A percentile compares a stretch with the other conserved stretches of the same genome.
phyloP scores from a whole-genome alignment of 2,797 vertebrate genomes.

The Propithecus deckenii region DNA sequence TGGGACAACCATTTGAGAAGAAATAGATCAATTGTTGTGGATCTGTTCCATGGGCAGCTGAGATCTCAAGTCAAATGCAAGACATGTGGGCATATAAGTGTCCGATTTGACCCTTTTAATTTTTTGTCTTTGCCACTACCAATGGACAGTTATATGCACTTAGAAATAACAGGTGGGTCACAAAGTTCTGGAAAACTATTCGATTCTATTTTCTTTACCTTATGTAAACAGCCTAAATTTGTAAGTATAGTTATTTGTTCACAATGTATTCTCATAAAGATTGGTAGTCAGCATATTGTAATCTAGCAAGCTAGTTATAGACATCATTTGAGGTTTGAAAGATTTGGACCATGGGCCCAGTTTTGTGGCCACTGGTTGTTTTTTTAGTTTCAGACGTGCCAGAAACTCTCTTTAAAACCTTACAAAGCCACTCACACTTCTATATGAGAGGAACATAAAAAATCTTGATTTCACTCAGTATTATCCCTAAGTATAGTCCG shows the following conservation, averaged over 20 bases:
- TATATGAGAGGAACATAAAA: background rate
- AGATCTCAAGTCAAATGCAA: constrained; percentile 99
- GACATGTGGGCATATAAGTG: constrained; percentile 98
- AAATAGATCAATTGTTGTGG: constrained; percentile 98
- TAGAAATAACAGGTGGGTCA: constrained; percentile 96
- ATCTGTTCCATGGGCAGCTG: constrained; percentile 98
- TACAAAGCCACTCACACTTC: background rate
- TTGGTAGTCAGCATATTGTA: constrained; percentile 19
- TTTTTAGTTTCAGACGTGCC: constrained; percentile 25
- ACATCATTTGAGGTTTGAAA: constrained; percentile 36
- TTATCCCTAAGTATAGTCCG: background rate
- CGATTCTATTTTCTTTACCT: constrained; percentile 42
- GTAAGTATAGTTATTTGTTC: constrained; percentile 11
- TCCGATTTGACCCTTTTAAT: constrained; percentile 99
- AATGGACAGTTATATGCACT: constrained; percentile 99
- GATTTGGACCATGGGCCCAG: background rate
- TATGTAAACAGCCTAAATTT: constrained; percentile 38
- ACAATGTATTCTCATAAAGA: background rate
- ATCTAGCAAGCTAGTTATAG: constrained; percentile 1
- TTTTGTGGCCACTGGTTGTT: constrained; percentile 9
- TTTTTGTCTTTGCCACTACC: constrained; percentile 98
- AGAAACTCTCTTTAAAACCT: constrained; percentile 28
- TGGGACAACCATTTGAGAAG: constrained; percentile 99
- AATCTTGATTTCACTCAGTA: background rate
- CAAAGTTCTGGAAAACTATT: constrained; percentile 25